Evolutionary conservation across 2,888 invertebrate species (phyloP).

Genomic region (Seira musarum): DNA sequence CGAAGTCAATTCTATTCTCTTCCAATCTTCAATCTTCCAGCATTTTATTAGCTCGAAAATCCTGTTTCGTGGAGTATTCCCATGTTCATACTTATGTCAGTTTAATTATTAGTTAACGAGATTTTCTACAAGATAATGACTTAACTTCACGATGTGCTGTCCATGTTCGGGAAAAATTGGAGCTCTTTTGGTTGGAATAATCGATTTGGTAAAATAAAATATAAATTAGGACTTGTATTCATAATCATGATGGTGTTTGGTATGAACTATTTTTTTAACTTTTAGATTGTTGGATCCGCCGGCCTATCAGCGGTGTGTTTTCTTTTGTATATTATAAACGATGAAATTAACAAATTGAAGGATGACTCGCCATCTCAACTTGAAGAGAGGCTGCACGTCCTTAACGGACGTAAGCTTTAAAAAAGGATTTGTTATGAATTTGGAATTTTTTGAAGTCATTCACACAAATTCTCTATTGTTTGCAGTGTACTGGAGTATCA

Average conservation of each 20-base stretch:
- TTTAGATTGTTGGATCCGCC: constrained; percentile 32
- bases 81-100: no score
- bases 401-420: constrained; percentile 33
- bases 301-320: constrained; percentile 34
- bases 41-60: no score
- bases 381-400: constrained; percentile 28
- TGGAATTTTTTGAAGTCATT: no score
- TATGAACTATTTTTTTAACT: not conserved
- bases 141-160: constrained; percentile 14
- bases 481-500: constrained; percentile 46
- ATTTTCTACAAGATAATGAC: no score
- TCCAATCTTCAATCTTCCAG: no score
- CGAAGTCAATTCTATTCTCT: no score
- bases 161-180: constrained; percentile 27
- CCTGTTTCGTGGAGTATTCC: no score
- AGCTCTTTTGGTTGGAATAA: constrained; percentile 20
- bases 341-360: constrained; percentile 27
- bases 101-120: no score
- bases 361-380: constrained; percentile 10
- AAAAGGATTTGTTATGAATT: no score
- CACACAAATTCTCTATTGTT: no score
- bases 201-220: constrained; percentile 31
- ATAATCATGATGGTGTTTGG: not conserved
- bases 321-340: constrained; percentile 26
- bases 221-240: no score